Evolutionary conservation across 2,888 invertebrate genomes (phyloP), one percentile per base, ranked within the genome.

Genomic region (Neria commutata): DNA sequence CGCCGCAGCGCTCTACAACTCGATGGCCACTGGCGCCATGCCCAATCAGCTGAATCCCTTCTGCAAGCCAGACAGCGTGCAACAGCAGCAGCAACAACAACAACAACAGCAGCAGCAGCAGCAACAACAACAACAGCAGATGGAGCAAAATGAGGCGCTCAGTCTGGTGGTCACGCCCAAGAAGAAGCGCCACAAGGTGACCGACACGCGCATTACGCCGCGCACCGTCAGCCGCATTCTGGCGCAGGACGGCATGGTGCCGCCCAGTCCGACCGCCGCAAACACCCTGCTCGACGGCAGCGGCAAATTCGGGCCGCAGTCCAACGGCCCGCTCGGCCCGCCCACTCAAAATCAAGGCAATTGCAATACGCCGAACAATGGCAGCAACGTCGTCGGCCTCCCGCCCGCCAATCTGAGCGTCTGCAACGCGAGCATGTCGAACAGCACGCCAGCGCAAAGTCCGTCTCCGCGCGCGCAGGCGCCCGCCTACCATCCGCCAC

Each of bases 121-220:
- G 83, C 82, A 83, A 56, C 74, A 88, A 68, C 86, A 90, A 84
- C 79, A 86, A 73, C 79, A 86, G 73, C 83, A 86, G 77, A 89
- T 92, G 42, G 95, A 95, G 80, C 94, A 95, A 81, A 94, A 94
- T 81, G 96, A 96, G 81, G 95, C 97, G 3, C 87, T 98, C 58
- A 95, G 95, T 79, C 86, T 97, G 72, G 96, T 98, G 60, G 95
- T 97, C 69, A 92, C 94, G 48, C 94, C 94, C 2, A 96, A 96
- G 84, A 97, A 96, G 86, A 97, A 96, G 84, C 87, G 98, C 56
- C 96, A 97, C 79, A 98, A 98, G 91, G 94, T 96, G 74, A 97
- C 97, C 34, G 95, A 95, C 78, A 94, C 95, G 55, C 86, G 95
- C 70, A 92, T 95, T 69, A 94, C 95, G 29, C 94, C 95, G 21